phyloP scores from a whole-genome alignment of 1,140 invertebrate species.

The Paraescarpia echinospica region DNA sequence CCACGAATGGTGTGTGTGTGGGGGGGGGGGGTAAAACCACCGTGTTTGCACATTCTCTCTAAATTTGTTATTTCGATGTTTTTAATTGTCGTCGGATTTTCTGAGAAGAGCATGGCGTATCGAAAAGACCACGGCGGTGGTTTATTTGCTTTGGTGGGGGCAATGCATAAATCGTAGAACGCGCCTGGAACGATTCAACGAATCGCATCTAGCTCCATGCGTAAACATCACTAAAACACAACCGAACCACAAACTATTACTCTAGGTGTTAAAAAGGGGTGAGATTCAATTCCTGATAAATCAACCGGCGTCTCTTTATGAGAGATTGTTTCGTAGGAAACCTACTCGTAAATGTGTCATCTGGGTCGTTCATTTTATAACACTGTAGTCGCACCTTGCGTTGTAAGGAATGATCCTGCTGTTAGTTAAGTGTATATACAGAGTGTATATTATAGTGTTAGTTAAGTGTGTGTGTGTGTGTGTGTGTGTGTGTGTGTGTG shows the following conservation, averaged over 20 bases:
- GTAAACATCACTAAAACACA: not conserved
- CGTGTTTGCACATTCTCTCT: not conserved
- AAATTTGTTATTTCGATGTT: not conserved
- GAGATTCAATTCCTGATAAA: not conserved
- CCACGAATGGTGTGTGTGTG: not conserved
- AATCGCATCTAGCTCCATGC: not conserved
- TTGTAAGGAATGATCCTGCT: too few species aligned
- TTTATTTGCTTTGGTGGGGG: too few species aligned
- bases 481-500: not conserved
- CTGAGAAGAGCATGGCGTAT: not conserved
- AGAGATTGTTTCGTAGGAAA: too few species aligned
- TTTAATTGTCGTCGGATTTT: not conserved
- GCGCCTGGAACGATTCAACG: not conserved
- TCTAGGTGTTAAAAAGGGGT: not conserved
- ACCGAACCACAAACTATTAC: not conserved
- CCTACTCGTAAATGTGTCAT: not conserved
- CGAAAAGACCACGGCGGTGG: not conserved
- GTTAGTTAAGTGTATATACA: not conserved
- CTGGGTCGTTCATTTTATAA: not conserved
- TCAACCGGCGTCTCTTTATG: not conserved
- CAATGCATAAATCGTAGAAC: not conserved
- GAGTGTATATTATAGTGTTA: not conserved
- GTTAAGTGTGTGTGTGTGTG: not conserved
- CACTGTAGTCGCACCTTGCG: not conserved
- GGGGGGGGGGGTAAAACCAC: not conserved